Evolutionary conservation across 2,113 vertebrate species (phyloP).

Genomic region (Thinocorus orbignyianus): DNA sequence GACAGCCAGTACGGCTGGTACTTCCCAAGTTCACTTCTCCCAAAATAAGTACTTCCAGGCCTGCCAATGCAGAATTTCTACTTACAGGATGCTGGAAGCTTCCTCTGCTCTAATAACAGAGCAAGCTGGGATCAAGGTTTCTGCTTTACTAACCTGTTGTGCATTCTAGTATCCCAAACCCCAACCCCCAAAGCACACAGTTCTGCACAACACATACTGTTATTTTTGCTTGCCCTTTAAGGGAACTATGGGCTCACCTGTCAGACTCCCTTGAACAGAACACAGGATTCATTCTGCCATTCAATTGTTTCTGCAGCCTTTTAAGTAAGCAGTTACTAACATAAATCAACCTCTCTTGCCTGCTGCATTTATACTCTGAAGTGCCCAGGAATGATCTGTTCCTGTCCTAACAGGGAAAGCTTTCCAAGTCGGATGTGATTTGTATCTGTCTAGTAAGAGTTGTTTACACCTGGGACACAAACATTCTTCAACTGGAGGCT

Average conservation of each 20-base stretch:
- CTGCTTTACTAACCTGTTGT: background rate
- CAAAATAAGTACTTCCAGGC: background rate
- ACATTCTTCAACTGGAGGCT: background rate
- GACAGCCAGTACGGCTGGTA: background rate
- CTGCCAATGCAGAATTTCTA: accelerated
- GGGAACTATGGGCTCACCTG: background rate
- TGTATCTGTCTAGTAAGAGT: background rate
- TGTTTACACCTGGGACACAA: background rate
- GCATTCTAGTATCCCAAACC: background rate
- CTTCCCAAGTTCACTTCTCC: background rate
- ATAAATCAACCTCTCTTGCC: background rate
- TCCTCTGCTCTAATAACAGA: accelerated
- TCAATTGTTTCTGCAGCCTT: background rate
- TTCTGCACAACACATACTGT: accelerated
- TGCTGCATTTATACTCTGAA: background rate
- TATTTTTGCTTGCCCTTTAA: background rate
- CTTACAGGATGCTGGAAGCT: accelerated
- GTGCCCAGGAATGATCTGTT: accelerated
- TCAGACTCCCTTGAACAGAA: background rate
- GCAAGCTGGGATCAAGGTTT: background rate
- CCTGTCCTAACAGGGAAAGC: background rate
- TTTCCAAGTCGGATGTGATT: background rate
- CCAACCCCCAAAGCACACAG: background rate
- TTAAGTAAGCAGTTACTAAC: background rate
- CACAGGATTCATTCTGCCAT: background rate